A percentile compares a stretch with the other conserved stretches of the same genome.
Conservation (phyloP, 1,140 invertebrate genomes). For the Penaeus chinensis region DNA sequence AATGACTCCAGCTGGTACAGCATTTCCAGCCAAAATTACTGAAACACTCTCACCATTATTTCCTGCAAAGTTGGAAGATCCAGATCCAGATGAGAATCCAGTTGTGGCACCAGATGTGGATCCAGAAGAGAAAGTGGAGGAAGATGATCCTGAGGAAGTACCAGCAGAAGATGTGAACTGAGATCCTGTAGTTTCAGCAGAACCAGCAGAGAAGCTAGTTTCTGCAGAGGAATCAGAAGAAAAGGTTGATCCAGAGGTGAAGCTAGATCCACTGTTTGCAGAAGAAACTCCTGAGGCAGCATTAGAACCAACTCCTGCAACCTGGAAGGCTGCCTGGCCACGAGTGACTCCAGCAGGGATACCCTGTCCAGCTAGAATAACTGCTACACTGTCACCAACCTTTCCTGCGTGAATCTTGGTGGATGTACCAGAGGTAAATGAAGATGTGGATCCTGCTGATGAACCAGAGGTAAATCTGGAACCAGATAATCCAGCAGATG, state of each 20-base stretch:
- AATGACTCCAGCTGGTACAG: no score
- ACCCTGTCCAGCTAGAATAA: not conserved
- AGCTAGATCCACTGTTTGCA: not conserved
- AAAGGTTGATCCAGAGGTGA: not conserved
- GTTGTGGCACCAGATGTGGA: not conserved
- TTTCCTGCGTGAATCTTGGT: not conserved
- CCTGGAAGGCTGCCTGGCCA: constrained; percentile 9
- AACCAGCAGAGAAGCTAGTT: not conserved
- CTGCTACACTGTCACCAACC: not conserved
- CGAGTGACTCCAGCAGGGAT: constrained; percentile 1
- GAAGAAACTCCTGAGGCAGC: not conserved
- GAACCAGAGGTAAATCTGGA: no score
- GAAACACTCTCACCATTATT: not conserved
- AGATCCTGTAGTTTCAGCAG: not conserved
- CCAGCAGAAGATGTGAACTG: constrained; percentile 3
- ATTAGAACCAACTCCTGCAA: not conserved
- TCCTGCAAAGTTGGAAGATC: not conserved
- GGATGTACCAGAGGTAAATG: not conserved
- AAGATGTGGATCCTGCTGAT: not conserved
- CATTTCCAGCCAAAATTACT: no score
- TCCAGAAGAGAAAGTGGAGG: not conserved
- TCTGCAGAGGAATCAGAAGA: constrained; percentile 5
- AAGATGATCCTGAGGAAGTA: not conserved
- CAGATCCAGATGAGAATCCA: not conserved
- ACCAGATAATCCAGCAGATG: no score